Base-by-base conservation (phyloP, 2,888 invertebrate species). In the Drosophila borborema region DNA sequence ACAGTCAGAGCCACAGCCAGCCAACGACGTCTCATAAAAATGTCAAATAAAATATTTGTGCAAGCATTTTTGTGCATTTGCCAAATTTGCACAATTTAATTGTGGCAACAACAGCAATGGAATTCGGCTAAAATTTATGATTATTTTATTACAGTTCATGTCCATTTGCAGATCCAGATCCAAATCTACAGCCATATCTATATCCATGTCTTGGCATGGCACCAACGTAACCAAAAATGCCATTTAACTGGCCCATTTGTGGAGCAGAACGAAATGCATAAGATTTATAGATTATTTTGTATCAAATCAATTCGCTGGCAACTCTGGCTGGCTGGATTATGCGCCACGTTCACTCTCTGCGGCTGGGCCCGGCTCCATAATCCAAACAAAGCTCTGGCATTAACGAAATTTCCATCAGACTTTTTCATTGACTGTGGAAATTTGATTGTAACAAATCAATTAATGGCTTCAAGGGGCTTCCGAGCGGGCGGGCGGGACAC, bases 401-500 rank as follows among this genome's bases (percentile, higher is more conserved):
- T 78, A 72, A 77, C 70, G 55, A 74, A 77, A 71, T 81, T 79
- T 75, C 72, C 75, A 71, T 53, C 71, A 80, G 76, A 76, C 67
- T 74, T 45, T 72, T 74, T 74, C 71, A 80, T 87, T 72, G 69
- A 79, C 80, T 83, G 87, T 79, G 81, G 82, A 87, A 86, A 87
- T 84, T 85, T 82, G 82, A 84, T 82, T 87, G 82, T 85, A 89
- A 74, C 86, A 86, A 87, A 87, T 87, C 87, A 89, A 89, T 87
- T 87, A 86, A 89, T 78, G 66, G 77, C 80, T 54, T 20, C 23
- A 31, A 51, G 48, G 36, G n/a, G 8, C n/a, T 10, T 10, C 36
- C 51, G 14, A 7, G 38, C 18, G 45, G 8, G 38, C 18, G 45
- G 8, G n/a, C 8, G 45, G 51, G 1, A 28, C 34, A 48, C 18